Conservation (phyloP, 2,113 vertebrate genomes). For the Emydocephalus ijimae region DNA sequence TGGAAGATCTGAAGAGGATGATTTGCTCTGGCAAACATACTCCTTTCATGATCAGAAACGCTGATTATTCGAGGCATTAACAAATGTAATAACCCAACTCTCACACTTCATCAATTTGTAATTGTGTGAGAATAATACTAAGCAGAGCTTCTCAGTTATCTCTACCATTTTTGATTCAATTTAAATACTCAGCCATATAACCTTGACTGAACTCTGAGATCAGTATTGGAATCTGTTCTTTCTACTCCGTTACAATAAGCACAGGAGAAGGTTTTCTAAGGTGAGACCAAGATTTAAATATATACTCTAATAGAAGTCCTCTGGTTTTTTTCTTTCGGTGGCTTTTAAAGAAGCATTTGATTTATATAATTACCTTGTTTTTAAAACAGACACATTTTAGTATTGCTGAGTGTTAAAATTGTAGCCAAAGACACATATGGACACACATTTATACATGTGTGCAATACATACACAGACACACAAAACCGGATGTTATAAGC, state of each 20-base stretch:
- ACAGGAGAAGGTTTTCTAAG: background rate
- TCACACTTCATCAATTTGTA: background rate
- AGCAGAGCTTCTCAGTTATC: background rate
- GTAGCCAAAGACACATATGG: background rate
- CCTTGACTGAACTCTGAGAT: background rate
- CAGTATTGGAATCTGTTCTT: background rate
- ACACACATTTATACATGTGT: background rate
- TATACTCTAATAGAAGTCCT: background rate
- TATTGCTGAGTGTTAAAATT: background rate
- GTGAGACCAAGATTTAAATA: background rate
- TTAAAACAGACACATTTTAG: background rate
- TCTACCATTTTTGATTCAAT: background rate
- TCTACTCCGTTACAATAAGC: background rate
- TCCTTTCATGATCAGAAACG: background rate
- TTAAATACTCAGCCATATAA: background rate
- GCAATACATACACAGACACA: background rate
- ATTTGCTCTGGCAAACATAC: background rate
- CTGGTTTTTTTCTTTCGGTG: background rate
- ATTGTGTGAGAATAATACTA: background rate
- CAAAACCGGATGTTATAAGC: background rate
- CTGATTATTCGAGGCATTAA: background rate
- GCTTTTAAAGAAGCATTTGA: background rate
- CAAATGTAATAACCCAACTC: background rate
- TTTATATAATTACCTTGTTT: background rate
- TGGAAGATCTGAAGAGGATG: background rate